These are phyloP conservation scores for Geothlypis trichas DNA, from an alignment of 2,113 vertebrate genomes.

Conservation along the genomic window DNA sequence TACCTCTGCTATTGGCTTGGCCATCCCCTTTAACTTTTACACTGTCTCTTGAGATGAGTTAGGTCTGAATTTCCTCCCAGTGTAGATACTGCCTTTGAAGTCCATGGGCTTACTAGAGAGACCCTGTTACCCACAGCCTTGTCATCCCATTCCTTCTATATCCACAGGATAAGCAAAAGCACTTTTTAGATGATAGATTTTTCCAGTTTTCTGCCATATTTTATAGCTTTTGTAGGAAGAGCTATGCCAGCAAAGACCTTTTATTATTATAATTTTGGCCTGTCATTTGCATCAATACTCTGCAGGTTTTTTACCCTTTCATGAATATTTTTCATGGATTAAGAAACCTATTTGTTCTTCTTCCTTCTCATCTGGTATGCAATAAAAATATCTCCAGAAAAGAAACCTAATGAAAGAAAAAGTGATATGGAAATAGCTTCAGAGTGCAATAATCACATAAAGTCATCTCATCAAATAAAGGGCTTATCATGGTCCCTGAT, in stretches of 20 bases:
- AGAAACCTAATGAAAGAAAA: not conserved
- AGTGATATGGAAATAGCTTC: not conserved
- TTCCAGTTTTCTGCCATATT: not conserved
- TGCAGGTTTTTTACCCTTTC: not conserved
- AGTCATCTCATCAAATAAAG: constrained; percentile 11
- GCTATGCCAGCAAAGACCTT: not conserved
- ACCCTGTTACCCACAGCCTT: not conserved
- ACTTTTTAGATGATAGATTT: not conserved
- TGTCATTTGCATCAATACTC: not conserved
- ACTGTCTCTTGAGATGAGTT: not conserved
- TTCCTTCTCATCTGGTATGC: not conserved
- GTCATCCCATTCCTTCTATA: not conserved
- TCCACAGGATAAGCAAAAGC: not conserved
- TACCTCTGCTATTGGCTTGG: not conserved
- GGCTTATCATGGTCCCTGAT: not conserved
- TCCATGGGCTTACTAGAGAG: not conserved
- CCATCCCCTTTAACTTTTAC: not conserved
- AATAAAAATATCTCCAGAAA: not conserved
- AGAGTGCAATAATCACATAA: not conserved
- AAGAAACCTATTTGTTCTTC: constrained; percentile 27
- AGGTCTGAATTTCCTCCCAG: not conserved
- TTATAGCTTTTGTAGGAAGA: not conserved
- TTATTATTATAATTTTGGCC: not conserved
- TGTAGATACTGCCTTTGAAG: not conserved
- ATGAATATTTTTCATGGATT: not conserved